phyloP scores from a whole-genome alignment of 2,113 vertebrate genomes.

The Gadus chalcogrammus region DNA sequence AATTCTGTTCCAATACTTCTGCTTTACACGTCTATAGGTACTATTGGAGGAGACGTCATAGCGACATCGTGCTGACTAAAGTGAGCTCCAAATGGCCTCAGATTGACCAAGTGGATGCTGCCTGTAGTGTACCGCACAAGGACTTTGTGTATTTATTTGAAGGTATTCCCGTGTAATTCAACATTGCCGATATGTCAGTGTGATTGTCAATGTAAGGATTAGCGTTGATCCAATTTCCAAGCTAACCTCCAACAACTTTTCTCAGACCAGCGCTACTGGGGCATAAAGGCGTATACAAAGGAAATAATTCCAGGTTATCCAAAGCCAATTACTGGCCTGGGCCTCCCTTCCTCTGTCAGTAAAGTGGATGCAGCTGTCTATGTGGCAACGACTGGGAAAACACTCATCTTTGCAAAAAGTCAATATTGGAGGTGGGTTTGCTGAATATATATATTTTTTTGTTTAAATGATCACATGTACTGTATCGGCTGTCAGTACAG shows the following conservation, averaged over 20 bases:
- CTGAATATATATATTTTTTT: background rate
- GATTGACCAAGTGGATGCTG: constrained; percentile 63
- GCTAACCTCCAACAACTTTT: constrained; percentile 7
- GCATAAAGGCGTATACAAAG: constrained; percentile 39
- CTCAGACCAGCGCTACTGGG: constrained; percentile 65
- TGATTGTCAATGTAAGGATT: no score
- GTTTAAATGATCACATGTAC: background rate
- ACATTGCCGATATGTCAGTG: no score
- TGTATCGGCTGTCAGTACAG: no score
- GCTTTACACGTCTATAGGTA: constrained; percentile 43
- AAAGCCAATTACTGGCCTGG: constrained; percentile 56
- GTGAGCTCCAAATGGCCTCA: constrained; percentile 53
- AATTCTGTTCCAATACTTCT: background rate
- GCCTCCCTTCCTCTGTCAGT: constrained; percentile 58
- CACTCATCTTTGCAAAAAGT: constrained; percentile 59
- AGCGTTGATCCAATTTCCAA: no score
- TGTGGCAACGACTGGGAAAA: constrained; percentile 35
- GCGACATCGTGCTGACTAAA: constrained; percentile 39
- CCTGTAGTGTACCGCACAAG: constrained; percentile 48
- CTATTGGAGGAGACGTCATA: constrained; percentile 64
- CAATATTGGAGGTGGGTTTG: constrained; percentile 67
- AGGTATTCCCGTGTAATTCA: constrained; percentile 39
- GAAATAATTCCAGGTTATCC: constrained; percentile 56
- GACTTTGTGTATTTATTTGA: constrained; percentile 57
- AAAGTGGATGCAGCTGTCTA: constrained; percentile 68